A percentile compares a stretch with the other conserved stretches of the same genome.
phyloP scores from a whole-genome alignment of 2,888 invertebrate genomes.

The Platynereis dumerilii region DNA sequence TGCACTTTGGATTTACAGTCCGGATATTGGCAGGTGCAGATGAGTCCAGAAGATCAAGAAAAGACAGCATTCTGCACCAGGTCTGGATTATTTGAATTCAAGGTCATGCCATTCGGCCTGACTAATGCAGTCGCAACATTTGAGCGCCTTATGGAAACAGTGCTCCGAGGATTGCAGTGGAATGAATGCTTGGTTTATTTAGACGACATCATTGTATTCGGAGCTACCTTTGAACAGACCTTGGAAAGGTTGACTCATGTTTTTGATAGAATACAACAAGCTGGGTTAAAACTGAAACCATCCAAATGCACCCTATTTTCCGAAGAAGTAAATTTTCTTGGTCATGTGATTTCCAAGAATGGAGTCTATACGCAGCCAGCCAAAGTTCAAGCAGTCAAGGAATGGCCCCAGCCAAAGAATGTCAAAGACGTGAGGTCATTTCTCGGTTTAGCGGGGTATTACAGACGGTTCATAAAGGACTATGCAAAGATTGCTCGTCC shows the following conservation, averaged over 20 bases:
- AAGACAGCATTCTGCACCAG: conserved; percentile 28
- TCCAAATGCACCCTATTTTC: not conserved
- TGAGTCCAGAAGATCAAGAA: conserved; percentile 6
- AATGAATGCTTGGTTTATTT: conserved; percentile 33
- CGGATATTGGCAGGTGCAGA: conserved; percentile 28
- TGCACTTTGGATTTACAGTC: conserved; percentile 23
- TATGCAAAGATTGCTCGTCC: conserved; percentile 25
- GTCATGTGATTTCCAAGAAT: not conserved
- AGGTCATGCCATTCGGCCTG: conserved; percentile 29
- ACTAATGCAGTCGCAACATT: conserved; percentile 29
- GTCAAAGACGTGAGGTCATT: conserved; percentile 2
- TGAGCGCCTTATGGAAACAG: conserved; percentile 25
- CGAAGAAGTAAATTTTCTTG: conserved; percentile 5
- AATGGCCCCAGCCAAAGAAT: not conserved
- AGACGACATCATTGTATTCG: conserved; percentile 19
- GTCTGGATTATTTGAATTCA: conserved; percentile 25
- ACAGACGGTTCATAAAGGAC: conserved; percentile 27
- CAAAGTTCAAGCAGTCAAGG: not conserved
- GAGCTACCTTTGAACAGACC: conserved; percentile 14
- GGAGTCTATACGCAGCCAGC: not conserved
- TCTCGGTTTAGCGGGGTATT: conserved; percentile 1
- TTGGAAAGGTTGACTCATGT: conserved; percentile 14
- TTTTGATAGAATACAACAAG: conserved; percentile 10
- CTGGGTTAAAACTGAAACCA: conserved; percentile 8
- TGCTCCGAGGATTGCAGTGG: not conserved